Conservation (phyloP, 2,888 invertebrate genomes). For the Nymphalis urticae region DNA sequence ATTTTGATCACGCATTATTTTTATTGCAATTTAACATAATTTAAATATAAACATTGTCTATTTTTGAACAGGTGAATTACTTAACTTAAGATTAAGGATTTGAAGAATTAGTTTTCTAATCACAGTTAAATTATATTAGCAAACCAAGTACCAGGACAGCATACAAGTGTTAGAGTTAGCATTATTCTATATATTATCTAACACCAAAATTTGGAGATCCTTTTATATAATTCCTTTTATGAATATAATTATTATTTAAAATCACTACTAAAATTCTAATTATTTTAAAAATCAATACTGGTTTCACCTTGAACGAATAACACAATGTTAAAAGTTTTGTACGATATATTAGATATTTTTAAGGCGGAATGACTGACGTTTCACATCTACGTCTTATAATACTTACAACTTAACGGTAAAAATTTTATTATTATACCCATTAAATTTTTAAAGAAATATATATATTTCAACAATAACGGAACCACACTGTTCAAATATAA, state of each 20-base stretch:
- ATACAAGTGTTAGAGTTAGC: slow-evolving; percentile 39
- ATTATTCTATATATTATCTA: slow-evolving; percentile 15
- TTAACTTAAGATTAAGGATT: not conserved
- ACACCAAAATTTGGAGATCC: slow-evolving; percentile 27
- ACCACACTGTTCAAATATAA: slow-evolving; percentile 8
- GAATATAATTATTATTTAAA: not conserved
- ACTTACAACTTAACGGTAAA: too few species aligned
- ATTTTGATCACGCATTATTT: not conserved
- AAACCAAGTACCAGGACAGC: slow-evolving; percentile 49
- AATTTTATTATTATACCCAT: not conserved
- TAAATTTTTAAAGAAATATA: too few species aligned
- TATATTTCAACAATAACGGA: slow-evolving; percentile 18
- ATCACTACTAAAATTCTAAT: not conserved
- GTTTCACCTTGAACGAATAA: slow-evolving; percentile 13
- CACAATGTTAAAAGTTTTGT: too few species aligned
- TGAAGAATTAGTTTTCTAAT: slow-evolving; percentile 36
- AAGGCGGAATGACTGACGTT: too few species aligned
- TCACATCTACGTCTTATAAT: too few species aligned
- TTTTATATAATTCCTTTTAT: not conserved
- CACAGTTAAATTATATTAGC: slow-evolving; percentile 32
- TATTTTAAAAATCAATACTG: slow-evolving; percentile 17
- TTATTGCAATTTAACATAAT: not conserved
- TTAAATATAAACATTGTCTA: not conserved
- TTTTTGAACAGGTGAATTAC: not conserved
- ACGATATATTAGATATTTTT: too few species aligned